A percentile compares a stretch with the other conserved stretches of the same genome.
phyloP scores from a whole-genome alignment of 2,888 invertebrate genomes.

The Sinhomidia bicolor region DNA sequence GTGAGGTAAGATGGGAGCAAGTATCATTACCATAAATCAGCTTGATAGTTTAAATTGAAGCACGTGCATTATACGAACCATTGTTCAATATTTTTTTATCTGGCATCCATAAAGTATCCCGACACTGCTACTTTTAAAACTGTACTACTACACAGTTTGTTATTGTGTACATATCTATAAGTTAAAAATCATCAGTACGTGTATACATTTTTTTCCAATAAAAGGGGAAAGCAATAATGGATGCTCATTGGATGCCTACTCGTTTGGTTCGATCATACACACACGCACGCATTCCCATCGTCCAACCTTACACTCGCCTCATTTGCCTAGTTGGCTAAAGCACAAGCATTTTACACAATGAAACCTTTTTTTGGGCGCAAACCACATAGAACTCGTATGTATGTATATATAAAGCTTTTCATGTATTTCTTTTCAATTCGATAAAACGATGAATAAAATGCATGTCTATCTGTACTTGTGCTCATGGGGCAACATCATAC shows the following conservation, averaged over 20 bases:
- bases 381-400: background rate
- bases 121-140: no score
- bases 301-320: background rate
- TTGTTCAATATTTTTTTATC: background rate
- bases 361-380: slow-evolving; percentile 15
- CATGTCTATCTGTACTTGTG: slow-evolving; percentile 23
- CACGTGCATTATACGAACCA: background rate
- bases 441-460: slow-evolving; percentile 25
- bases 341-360: slow-evolving; percentile 31
- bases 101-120: background rate
- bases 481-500: background rate
- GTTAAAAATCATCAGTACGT: no score
- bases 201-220: background rate
- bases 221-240: slow-evolving; percentile 43
- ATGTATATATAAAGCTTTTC: background rate
- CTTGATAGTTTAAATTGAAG: background rate
- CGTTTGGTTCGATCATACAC: background rate
- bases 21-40: background rate
- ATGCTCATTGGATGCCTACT: no score
- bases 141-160: no score
- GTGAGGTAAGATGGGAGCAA: background rate
- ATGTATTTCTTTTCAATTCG: slow-evolving; percentile 32
- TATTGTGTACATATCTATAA: no score
- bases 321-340: slow-evolving; percentile 38
- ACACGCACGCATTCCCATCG: background rate